phyloP scores from a whole-genome alignment of 35 echinoderm and acorn worm species.

The Stichopus chloronotus region DNA sequence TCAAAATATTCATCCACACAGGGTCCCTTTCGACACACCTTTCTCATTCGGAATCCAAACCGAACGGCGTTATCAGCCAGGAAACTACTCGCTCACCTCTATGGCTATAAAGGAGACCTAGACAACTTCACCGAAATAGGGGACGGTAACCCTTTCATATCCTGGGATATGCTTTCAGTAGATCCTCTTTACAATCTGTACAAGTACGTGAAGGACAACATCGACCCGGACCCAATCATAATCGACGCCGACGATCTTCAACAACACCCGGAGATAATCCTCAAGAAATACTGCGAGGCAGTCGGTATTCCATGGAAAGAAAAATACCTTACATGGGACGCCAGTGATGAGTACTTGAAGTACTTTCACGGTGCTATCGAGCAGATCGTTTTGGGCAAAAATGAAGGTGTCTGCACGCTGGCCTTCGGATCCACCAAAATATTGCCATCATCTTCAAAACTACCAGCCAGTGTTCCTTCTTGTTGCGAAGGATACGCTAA shows the following conservation, averaged over 20 bases:
- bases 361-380: constrained; percentile 8
- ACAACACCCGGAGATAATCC: neutral
- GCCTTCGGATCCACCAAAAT: neutral
- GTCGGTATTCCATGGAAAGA: constrained; percentile 31
- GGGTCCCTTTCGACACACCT: neutral
- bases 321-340: constrained; percentile 26
- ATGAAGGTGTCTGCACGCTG: neutral
- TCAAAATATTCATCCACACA: neutral
- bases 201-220: constrained; percentile 38
- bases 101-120: constrained; percentile 1
- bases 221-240: constrained; percentile 31
- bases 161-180: no score
- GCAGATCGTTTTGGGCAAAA: constrained; percentile 11
- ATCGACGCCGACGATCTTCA: constrained; percentile 50
- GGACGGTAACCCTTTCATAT: neutral
- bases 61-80: neutral
- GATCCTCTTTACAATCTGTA: constrained; percentile 27
- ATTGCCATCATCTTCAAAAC: neutral
- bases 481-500: constrained; percentile 16
- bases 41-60: constrained; percentile 22
- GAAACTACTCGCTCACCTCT: neutral
- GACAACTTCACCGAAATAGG: neutral
- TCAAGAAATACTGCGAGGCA: constrained; percentile 31
- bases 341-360: constrained; percentile 3
- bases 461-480: neutral